Evolutionary conservation across 2,888 invertebrate genomes (phyloP), one percentile per base, ranked within the genome.

Genomic region (Euzetes globulus): DNA sequence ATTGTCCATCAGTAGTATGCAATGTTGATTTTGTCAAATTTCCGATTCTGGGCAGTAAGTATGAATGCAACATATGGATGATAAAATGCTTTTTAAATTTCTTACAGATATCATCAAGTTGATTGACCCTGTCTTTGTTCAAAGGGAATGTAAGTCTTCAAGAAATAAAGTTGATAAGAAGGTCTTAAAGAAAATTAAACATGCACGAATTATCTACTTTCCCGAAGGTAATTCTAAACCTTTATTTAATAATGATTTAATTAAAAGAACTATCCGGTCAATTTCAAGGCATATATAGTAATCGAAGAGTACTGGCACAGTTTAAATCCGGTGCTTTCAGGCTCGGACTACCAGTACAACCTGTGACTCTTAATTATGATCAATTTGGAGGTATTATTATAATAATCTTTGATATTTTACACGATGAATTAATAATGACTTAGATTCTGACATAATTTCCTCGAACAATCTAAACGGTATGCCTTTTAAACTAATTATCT

Each of bases 331-430:
- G 96, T 55, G 96, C 94, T 17, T 97, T 97, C 84, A 92, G 91
- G 84, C 94, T 96, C 0, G 95, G 95, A 0, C 92, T 95, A 17
- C 94, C 97, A 0, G 91, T 97, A 1, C 97, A 97, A 82, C 96
- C 96, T 0, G 94, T 97, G 17, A 89, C 92, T 80, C 89, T 97
- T 76, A 87, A 91, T 74, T 97, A 95, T 82, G 93, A 80, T 80
- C 79, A 72, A 19, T 73, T 0, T 37, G 60, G 41, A 55, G 72
- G 63, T 63, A 63, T 33, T 22, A 17, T 6, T 6, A n/a, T 52
- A 22, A 52, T 52, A 22, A 11, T 11, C 11, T 9, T 41, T 11
- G 41, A 41, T 9, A n/a, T n/a, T n/a, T n/a, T n/a, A n/a, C n/a
- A n/a, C n/a, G n/a, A n/a, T n/a, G n/a, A n/a, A n/a, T n/a, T n/a